Evolutionary conservation across 2,113 vertebrate species (phyloP).

Genomic region (Mustelus asterias): DNA sequence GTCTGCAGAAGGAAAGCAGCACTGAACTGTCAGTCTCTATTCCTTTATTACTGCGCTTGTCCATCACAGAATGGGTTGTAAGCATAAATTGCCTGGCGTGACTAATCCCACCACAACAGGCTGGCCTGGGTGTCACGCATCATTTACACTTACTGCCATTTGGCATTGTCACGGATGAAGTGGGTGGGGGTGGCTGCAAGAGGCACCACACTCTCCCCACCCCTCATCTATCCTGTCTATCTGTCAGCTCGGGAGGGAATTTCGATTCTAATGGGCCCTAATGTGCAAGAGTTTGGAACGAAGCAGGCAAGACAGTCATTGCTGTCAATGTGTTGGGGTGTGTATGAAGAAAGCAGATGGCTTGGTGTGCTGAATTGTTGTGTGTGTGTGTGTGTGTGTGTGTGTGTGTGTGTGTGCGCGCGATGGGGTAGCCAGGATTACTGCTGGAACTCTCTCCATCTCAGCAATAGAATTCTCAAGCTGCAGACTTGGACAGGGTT

Average conservation of each 20-base stretch:
- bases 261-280: not conserved
- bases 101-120: not conserved
- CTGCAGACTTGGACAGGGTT: not conserved
- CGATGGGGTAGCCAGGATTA: not conserved
- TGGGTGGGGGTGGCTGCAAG: not conserved
- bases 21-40: not conserved
- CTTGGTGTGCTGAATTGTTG: not conserved
- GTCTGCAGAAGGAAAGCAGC: not conserved
- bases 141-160: not conserved
- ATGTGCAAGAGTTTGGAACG: not conserved
- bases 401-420: no score
- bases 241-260: not conserved
- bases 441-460: not conserved
- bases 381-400: not conserved
- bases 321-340: not conserved
- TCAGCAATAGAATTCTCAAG: not conserved
- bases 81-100: not conserved
- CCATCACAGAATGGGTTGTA: not conserved
- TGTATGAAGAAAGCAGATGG: constrained; percentile 4
- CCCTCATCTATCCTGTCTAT: not conserved
- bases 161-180: not conserved
- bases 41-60: not conserved
- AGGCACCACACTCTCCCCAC: not conserved
- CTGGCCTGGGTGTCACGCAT: not conserved
- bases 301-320: not conserved